Percentiles rank a stretch among this genome's conserved stretches.
phyloP scores from a whole-genome alignment of 2,888 invertebrate species.

The Cloeon dipterum region DNA sequence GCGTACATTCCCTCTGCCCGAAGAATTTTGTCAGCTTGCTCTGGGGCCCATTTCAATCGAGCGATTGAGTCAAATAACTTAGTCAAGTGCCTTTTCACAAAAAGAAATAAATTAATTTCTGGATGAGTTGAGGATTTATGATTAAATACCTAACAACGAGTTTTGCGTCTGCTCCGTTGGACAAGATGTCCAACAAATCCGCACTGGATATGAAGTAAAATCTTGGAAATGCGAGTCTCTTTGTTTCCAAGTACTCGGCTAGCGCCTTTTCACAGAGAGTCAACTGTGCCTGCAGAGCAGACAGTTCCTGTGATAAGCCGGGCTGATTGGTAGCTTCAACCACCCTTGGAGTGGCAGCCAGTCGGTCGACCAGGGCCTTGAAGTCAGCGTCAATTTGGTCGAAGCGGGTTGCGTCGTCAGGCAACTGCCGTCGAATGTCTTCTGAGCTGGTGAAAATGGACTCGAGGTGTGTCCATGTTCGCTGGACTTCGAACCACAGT shows the following conservation, averaged over 20 bases:
- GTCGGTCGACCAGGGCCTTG: slow-evolving; percentile 53
- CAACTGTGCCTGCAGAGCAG: slow-evolving; percentile 60
- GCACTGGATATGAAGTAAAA: slow-evolving; percentile 96
- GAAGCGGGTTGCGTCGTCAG: slow-evolving; percentile 81
- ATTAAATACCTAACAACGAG: slow-evolving; percentile 36
- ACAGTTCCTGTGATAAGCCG: slow-evolving; percentile 56
- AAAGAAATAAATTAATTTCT: slow-evolving; percentile 2
- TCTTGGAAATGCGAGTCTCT: slow-evolving; percentile 76
- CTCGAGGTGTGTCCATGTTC: slow-evolving; percentile 92
- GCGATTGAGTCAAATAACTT: slow-evolving; percentile 93
- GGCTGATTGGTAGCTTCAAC: slow-evolving; percentile 73
- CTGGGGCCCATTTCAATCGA: slow-evolving; percentile 25
- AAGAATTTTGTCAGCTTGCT: neutral
- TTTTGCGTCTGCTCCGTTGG: slow-evolving; percentile 85
- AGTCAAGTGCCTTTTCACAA: slow-evolving; percentile 49
- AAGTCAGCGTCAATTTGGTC: slow-evolving; percentile 79
- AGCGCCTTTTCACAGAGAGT: slow-evolving; percentile 88
- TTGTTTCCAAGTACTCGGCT: slow-evolving; percentile 91
- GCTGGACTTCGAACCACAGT: slow-evolving; percentile 86
- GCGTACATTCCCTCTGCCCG: slow-evolving; percentile 64
- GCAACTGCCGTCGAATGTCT: slow-evolving; percentile 83
- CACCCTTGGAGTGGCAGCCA: slow-evolving; percentile 68
- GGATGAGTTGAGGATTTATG: neutral
- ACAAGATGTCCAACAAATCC: slow-evolving; percentile 80
- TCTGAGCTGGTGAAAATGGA: slow-evolving; percentile 97